Percentiles rank a stretch among this genome's conserved stretches.
Conservation (phyloP, 1,140 invertebrate species). For the Leptestheria dahalacensis region DNA sequence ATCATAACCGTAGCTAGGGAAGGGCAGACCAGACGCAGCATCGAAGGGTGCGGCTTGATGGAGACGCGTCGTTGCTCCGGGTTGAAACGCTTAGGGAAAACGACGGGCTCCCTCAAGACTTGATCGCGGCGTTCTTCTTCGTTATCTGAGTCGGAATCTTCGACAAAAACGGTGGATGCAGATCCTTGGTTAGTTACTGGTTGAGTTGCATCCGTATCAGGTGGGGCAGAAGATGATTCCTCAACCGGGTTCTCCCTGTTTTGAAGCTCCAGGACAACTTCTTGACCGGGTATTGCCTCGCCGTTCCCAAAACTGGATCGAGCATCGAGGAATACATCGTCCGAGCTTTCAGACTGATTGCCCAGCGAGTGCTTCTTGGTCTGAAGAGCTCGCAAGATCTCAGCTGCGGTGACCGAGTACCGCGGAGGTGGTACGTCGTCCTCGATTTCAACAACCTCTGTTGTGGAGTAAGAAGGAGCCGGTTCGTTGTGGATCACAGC, state of each 20-base stretch:
- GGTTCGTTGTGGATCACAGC: slow-evolving; percentile 10
- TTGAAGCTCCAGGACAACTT: too few species aligned
- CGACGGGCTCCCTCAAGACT: not conserved
- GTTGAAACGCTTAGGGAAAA: not conserved
- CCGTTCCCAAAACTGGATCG: not conserved
- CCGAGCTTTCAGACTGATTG: not conserved
- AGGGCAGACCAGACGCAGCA: slow-evolving; percentile 47
- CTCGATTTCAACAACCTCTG: not conserved
- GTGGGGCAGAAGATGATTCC: too few species aligned
- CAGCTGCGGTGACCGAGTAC: not conserved
- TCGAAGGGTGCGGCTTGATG: not conserved
- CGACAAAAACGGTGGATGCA: too few species aligned
- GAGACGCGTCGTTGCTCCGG: not conserved
- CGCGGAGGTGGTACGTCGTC: not conserved
- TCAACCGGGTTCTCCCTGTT: too few species aligned
- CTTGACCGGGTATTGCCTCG: not conserved
- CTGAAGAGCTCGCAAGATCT: slow-evolving; percentile 1
- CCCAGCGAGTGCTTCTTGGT: not conserved
- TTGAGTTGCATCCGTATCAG: too few species aligned
- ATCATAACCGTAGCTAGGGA: slow-evolving; percentile 91
- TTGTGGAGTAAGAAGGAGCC: slow-evolving; percentile 24
- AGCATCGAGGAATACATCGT: slow-evolving; percentile 5
- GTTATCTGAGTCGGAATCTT: not conserved
- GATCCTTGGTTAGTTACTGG: too few species aligned
- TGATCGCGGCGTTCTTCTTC: not conserved